Conservation (phyloP, 2,888 invertebrate genomes). For the Tipula confusa region DNA sequence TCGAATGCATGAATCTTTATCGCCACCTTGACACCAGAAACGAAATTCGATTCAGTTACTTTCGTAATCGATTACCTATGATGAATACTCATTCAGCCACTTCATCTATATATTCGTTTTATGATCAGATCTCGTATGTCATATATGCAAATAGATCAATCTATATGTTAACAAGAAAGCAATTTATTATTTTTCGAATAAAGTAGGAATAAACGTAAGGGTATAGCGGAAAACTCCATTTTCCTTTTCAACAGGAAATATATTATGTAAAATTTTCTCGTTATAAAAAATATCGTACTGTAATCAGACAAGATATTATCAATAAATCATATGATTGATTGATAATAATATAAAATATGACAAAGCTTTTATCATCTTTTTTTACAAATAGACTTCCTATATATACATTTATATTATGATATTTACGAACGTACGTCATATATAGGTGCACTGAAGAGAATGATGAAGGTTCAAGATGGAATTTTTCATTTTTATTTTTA, state of each 20-base stretch:
- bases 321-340: neutral
- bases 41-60: too few species aligned
- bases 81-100: neutral
- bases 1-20: too few species aligned
- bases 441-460: neutral
- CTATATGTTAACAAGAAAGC: neutral
- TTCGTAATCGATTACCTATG: neutral
- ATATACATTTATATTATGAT: too few species aligned
- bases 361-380: neutral
- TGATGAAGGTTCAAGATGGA: neutral
- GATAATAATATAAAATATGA: neutral
- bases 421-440: neutral
- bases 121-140: neutral
- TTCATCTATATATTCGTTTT: neutral
- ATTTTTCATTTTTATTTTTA: neutral
- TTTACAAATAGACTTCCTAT: neutral
- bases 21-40: too few species aligned
- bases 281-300: neutral
- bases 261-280: neutral
- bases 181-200: neutral
- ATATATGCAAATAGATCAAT: neutral
- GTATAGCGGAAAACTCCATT: neutral
- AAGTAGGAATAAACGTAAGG: neutral
- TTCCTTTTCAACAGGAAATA: neutral
- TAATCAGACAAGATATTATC: neutral